Base-by-base conservation (phyloP, 2,797 vertebrate genomes). In the Loris lydekkerianus region DNA sequence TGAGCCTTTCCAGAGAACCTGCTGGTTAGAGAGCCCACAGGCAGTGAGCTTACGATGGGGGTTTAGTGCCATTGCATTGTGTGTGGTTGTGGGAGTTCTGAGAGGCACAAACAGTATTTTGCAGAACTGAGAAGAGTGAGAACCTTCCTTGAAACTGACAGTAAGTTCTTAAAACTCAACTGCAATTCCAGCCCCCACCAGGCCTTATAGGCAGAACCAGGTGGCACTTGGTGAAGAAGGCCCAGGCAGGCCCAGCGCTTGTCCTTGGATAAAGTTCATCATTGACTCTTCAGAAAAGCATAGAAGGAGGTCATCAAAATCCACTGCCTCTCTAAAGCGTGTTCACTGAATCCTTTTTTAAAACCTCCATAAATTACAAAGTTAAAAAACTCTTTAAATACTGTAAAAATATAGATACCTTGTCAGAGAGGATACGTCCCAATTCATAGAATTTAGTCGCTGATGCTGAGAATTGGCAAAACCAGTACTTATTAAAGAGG, bases 141-240 rank as follows among this genome's bases (percentile, higher is more conserved):
- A 3, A 13, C 23, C 61, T 93, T 95, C 73, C 34, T 90, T 67
- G 83, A 96, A 80, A 95, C 65, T 43, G 37, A 77, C 14, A 76
- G 37, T 49, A 27, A 46, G 10, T 25, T 65, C 63, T 84, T 95
- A 77, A 96, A 87, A 69, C 9, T 34, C 40, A 40, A 10, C 31
- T 72, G 29, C 56, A 70, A 70, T 76, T 69, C 40, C 29, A 83
- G n/a, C 43, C 18, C 18, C 15, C 3, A 63, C 15, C 17, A 72
- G 69, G 29, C 10, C 31, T 4, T 5, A 46, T 25, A 46, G 25
- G 31, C 13, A 69, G 58, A 58, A 53, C 21, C 11, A 0, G 3
- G 37, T 37, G 63, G 23, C 13, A 7, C 13, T 3, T n/a, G 34
- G 40, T 31, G 37, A 77, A 37, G 37, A 85, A 13, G 49, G 53